phyloP scores from a whole-genome alignment of 2,797 vertebrate species.

The Petrocephalus schoutedeni region DNA sequence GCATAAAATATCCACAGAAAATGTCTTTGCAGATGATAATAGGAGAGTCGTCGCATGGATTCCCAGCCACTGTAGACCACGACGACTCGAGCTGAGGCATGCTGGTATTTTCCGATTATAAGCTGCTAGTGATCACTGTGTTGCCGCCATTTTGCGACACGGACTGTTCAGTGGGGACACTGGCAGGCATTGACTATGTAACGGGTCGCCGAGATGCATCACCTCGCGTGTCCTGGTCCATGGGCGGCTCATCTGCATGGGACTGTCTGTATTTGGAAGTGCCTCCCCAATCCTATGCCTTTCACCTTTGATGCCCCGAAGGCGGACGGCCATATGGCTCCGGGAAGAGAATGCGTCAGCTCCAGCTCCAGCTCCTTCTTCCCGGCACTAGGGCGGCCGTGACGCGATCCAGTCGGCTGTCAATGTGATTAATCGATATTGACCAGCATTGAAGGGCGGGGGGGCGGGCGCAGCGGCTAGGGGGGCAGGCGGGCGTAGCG shows the following conservation, averaged over 20 bases:
- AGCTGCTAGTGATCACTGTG: slow-evolving; percentile 32
- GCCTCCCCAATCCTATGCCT: slow-evolving; percentile 39
- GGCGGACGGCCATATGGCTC: slow-evolving; percentile 32
- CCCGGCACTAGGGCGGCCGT: background rate
- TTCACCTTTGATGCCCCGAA: slow-evolving; percentile 15
- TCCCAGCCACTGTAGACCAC: slow-evolving; percentile 20
- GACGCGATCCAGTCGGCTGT: slow-evolving; percentile 16
- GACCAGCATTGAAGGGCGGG: slow-evolving; percentile 7
- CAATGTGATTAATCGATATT: slow-evolving; percentile 26
- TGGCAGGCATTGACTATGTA: background rate
- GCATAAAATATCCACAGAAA: slow-evolving; percentile 39
- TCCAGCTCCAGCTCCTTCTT: slow-evolving; percentile 28
- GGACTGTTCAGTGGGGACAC: background rate
- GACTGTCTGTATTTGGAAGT: background rate
- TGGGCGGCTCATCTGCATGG: background rate
- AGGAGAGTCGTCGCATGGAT: slow-evolving; percentile 29
- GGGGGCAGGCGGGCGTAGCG: background rate
- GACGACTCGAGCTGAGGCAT: slow-evolving; percentile 35
- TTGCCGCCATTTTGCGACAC: background rate
- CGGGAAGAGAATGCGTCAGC: background rate
- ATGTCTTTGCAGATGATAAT: slow-evolving; percentile 35
- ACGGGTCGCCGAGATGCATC: background rate
- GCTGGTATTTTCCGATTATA: slow-evolving; percentile 35
- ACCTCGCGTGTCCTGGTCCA: background rate
- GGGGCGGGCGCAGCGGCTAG: background rate